Percentiles rank a stretch among this genome's conserved stretches.
Conservation (phyloP, 23 tunicate genomes). For the Halocynthia aurantium region DNA sequence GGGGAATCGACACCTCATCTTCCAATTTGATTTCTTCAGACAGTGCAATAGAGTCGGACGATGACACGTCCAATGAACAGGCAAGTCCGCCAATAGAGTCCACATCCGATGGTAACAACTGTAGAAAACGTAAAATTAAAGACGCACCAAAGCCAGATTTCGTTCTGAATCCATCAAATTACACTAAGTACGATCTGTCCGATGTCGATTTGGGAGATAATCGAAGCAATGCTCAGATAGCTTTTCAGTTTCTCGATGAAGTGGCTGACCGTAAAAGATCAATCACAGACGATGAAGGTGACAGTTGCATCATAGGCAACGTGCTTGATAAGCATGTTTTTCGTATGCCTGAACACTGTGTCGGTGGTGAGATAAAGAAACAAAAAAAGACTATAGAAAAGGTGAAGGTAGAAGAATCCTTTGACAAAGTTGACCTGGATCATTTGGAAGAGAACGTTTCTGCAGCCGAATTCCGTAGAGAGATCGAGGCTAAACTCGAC, state of each 20-base stretch:
- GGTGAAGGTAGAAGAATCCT: not conserved
- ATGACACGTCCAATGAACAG: not conserved
- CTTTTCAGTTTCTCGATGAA: conserved; percentile 41
- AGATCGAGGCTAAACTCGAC: conserved; percentile 16
- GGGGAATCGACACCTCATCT: not conserved
- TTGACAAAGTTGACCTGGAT: conserved; percentile 24
- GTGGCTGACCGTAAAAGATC: conserved; percentile 13
- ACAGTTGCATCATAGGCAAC: not conserved
- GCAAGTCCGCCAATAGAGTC: too few species aligned
- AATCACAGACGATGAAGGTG: not conserved
- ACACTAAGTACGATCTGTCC: conserved; percentile 29
- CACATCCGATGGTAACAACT: not conserved
- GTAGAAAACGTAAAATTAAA: not conserved
- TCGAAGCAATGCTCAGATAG: conserved; percentile 48
- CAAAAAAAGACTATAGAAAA: not conserved
- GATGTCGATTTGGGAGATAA: conserved; percentile 26
- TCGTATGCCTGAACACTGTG: conserved; percentile 23
- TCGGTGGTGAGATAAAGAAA: conserved; percentile 3
- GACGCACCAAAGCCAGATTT: conserved; percentile 15
- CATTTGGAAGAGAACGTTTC: conserved; percentile 20
- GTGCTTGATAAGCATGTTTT: conserved; percentile 14
- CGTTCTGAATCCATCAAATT: conserved; percentile 7
- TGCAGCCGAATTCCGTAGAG: conserved; percentile 16
- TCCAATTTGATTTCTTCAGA: conserved; percentile 14
- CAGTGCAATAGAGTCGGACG: conserved; percentile 8